A percentile compares a stretch with the other conserved stretches of the same genome.
These are phyloP conservation scores for Paramisgurnus dabryanus DNA, from an alignment of 2,113 vertebrate species.

Conservation along the genomic window DNA sequence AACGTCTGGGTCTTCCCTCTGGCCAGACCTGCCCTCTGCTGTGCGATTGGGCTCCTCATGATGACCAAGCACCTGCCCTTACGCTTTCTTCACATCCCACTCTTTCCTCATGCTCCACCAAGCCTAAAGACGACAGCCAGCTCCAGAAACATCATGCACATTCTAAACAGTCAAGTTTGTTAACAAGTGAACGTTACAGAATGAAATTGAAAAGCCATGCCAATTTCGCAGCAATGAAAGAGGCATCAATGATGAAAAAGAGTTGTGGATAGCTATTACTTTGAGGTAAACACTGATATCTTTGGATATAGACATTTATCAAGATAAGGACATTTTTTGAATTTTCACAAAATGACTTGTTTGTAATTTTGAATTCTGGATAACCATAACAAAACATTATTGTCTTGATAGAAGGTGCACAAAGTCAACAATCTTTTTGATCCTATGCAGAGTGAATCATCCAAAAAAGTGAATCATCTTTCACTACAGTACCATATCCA, in stretches of 20 bases:
- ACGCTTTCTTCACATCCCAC: not conserved
- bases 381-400: not conserved
- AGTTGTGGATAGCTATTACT: not conserved
- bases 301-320: no score
- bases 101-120: conserved; percentile 20
- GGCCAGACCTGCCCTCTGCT: conserved; percentile 60
- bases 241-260: not conserved
- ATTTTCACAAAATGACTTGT: not conserved
- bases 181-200: conserved; percentile 7
- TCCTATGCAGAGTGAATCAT: no score
- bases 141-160: not conserved
- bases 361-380: not conserved
- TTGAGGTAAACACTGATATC: no score
- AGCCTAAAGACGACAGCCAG: not conserved
- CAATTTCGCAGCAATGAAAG: not conserved
- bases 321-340: not conserved
- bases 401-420: not conserved
- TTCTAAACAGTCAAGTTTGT: conserved; percentile 2
- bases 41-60: conserved; percentile 36
- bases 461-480: not conserved
- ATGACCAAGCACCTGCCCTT: conserved; percentile 19
- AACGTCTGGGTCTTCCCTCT: conserved; percentile 57
- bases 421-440: no score
- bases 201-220: not conserved
- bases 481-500: not conserved